Evolutionary conservation across 2,113 vertebrate genomes (phyloP), one percentile per base, ranked within the genome.

Genomic region (Micronycteris hirsuta): DNA sequence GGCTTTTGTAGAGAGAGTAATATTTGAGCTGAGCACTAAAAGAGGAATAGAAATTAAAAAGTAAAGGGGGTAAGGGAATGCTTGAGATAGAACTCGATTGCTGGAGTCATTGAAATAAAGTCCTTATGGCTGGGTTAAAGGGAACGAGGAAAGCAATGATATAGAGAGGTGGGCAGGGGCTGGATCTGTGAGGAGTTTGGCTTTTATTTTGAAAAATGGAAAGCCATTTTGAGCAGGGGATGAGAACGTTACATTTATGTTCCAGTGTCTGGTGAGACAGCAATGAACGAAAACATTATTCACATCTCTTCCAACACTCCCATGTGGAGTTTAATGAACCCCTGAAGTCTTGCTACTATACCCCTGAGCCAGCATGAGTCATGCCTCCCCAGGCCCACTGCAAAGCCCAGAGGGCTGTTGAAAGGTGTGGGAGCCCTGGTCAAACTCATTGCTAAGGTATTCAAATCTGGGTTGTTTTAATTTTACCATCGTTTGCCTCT

Each of bases 201-300:
- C 73, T 80, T 94, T 95, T 89, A 49, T 76, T 88, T 70, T 28
- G 58, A 38, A 47, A 88, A 45, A 78, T 12, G 31, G 41, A 65
- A 83, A 91, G 38, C n/a, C 36, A 43, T 87, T 96, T 92, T 24
- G 84, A 67, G 36, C 38, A 68, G 17, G 38, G 38, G 9, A 33
- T n/a, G 76, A 85, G 81, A 81, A 68, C 47, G 31, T 81, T 67
- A 65, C 45, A 33, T 84, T 84, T 77, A 17, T 38, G 22, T 82
- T 93, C 91, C 20, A 43, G 73, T 82, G 26, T 85, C 54, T 58
- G 47, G 14, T 86, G 77, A 94, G 77, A 94, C 73, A 91, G n/a
- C 6, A 41, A 20, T 77, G 41, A 87, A 36, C 47, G 68, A 56
- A 93, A 71, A 52, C 24, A 14, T 63, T 71, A 38, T 93, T 52